phyloP scores from a whole-genome alignment of 1,140 invertebrate species.

The Halotydeus destructor region DNA sequence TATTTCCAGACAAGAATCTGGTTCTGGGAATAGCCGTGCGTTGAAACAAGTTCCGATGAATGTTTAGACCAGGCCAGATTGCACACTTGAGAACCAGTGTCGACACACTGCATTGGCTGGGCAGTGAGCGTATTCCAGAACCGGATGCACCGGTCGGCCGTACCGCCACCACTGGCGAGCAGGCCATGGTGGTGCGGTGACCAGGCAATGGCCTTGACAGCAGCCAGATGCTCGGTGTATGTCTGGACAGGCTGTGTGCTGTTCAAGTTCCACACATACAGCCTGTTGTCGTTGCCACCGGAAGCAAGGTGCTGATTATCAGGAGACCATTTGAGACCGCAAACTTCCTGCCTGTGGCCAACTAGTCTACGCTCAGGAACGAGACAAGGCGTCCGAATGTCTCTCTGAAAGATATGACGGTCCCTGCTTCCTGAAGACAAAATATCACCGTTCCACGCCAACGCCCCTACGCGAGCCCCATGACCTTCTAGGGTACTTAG shows the following conservation, averaged over 20 bases:
- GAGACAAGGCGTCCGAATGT: conserved; percentile 63
- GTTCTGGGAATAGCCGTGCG: conserved; percentile 98
- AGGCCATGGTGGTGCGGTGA: conserved; percentile 97
- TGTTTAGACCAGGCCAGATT: conserved; percentile 99
- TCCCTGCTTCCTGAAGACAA: conserved; percentile 89
- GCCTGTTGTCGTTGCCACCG: conserved; percentile 94
- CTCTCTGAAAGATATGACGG: conserved; percentile 76
- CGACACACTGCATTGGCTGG: conserved; percentile 93
- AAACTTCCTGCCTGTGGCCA: conserved; percentile 88
- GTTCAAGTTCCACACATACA: conserved; percentile 93
- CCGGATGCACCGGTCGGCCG: conserved; percentile 87
- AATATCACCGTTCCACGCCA: conserved; percentile 96
- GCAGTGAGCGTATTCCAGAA: conserved; percentile 99
- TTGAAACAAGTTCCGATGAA: conserved; percentile 89
- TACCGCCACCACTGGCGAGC: conserved; percentile 89
- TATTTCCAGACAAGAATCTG: conserved; percentile 99
- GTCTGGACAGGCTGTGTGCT: conserved; percentile 73
- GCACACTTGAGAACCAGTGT: conserved; percentile 95
- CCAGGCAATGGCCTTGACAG: conserved; percentile 98
- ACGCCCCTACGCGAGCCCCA: conserved; percentile 60
- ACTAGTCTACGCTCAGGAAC: conserved; percentile 53
- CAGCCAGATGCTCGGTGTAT: conserved; percentile 91
- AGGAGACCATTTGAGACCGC: conserved; percentile 97
- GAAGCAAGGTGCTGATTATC: conserved; percentile 95
- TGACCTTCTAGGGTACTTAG: conserved; percentile 78